Evolutionary conservation across 2,797 vertebrate genomes (phyloP).

Genomic region (Rhincodon typus): DNA sequence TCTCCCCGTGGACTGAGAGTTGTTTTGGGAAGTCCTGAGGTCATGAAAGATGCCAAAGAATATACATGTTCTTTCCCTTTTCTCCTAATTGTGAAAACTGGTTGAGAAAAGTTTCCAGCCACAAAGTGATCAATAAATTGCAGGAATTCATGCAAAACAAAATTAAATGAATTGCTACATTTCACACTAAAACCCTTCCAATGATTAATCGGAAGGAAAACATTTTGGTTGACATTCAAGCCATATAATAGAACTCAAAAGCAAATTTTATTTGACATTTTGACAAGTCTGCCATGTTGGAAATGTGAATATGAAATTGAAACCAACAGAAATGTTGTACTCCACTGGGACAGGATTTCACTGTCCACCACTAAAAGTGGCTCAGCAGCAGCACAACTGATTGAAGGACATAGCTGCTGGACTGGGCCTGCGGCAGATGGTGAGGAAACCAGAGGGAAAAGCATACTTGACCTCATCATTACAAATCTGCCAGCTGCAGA

Average conservation of each 20-base stretch:
- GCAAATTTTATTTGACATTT: conserved; percentile 5
- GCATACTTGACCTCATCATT: too few relatives aligned
- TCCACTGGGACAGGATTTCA: too few relatives aligned
- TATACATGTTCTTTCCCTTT: neutral
- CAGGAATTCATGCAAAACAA: neutral
- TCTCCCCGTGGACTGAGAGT: neutral
- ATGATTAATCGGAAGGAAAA: neutral
- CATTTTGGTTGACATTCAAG: neutral
- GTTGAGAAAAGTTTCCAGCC: neutral
- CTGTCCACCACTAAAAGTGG: too few relatives aligned
- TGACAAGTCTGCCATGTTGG: neutral
- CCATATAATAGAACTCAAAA: neutral
- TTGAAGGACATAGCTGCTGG: too few relatives aligned
- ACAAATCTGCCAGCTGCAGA: too few relatives aligned
- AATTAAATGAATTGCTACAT: neutral
- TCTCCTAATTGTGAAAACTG: neutral
- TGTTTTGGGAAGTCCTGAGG: neutral
- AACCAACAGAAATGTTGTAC: neutral
- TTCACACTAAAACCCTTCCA: neutral
- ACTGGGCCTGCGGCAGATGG: too few relatives aligned
- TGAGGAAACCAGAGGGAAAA: too few relatives aligned
- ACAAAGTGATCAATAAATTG: neutral
- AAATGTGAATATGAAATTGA: neutral
- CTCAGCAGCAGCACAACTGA: too few relatives aligned
- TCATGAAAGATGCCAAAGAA: neutral